Evolutionary conservation across 53 echinoderm and acorn worm genomes (phyloP), one percentile per base, ranked within the genome.

Genomic region (Patiria pectinifera): DNA sequence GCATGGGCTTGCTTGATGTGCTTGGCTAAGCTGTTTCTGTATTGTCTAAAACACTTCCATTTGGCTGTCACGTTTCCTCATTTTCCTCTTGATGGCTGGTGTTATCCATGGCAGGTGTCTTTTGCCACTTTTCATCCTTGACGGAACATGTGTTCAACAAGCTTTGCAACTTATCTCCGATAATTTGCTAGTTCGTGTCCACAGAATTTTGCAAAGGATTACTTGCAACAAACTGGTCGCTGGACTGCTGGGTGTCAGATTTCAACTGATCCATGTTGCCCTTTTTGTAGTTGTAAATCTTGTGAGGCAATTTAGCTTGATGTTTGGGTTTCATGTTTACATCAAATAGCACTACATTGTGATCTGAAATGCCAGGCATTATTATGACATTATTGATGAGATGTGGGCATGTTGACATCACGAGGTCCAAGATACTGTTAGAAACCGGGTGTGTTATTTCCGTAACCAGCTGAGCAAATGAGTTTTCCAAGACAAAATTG

Each of bases 331-430:
- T 93, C 21, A 66, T 80, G 24, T 69, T 89, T n/a, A 93, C 80
- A 85, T 72, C 25, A 43, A 89, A 90, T 23, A 69, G 83, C 3
- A 90, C 90, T 62, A 90, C 70, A 24, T 74, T 59, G 66, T 89
- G 93, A 83, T 93, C 93, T 25, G 89, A 89, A 53, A 93, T 93
- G 24, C 89, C 85, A 45, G 91, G 93, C 14, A 48, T 80, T 14
- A 84, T 58, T 45, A 59, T 24, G 26, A 91, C 48, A 15, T 89
- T 83, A 46, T 82, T 75, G 12, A 91, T 24, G 10, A 90, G 76
- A 22, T 69, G 46, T 83, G 93, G 90, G 58, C 91, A 91, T 59
- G 93, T 84, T 11, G 93, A 83, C 5, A 93, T 12, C 6, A 93
- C 45, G 10, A 93, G 78, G 84, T 93, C 85, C 74, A 93, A 62